Conservation (phyloP, 2,797 vertebrate species). For the Sphenodon punctatus region DNA sequence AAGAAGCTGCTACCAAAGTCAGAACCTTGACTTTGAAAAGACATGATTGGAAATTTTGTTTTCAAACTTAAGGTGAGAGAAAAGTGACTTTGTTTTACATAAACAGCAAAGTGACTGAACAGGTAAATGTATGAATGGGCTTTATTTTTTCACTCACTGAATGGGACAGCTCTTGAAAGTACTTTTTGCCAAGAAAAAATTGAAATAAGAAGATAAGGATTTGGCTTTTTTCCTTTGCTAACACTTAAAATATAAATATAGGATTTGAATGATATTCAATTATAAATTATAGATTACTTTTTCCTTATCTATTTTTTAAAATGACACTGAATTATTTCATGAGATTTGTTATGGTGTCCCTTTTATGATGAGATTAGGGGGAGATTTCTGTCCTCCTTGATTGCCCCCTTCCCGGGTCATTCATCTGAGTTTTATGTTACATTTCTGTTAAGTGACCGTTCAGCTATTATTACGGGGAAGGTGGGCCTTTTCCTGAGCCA, state of each 20-base stretch:
- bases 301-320: constrained; percentile 1
- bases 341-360: no score
- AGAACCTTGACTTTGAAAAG: no score
- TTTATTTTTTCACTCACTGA: background rate
- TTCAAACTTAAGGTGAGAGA: background rate
- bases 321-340: constrained; percentile 7
- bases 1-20: background rate
- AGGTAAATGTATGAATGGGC: background rate
- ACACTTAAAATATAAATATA: background rate
- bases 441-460: no score
- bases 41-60: background rate
- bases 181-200: background rate
- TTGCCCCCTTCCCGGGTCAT: no score
- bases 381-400: no score
- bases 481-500: no score
- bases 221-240: background rate
- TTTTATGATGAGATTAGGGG: no score
- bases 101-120: background rate
- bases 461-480: no score
- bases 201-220: background rate
- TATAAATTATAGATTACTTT: background rate
- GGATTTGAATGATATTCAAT: background rate
- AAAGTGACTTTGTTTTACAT: background rate
- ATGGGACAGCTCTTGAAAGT: background rate
- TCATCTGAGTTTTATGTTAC: no score